Percentiles rank a stretch among this genome's conserved stretches.
Conservation (phyloP, 2,113 vertebrate genomes). For the Zosterops japonicus region DNA sequence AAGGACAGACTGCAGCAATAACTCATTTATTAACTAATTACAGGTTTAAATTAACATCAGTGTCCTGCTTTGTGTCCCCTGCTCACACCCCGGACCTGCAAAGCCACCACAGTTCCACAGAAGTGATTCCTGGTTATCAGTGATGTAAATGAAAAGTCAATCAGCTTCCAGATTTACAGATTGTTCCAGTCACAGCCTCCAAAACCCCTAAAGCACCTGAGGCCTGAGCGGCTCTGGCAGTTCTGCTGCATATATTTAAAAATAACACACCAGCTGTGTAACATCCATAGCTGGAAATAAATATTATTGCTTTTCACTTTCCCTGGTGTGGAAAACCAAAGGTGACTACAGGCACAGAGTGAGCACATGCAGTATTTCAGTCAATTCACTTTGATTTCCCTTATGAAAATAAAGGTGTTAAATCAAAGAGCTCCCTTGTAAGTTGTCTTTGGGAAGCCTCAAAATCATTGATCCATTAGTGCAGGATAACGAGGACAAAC, state of each 20-base stretch:
- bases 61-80: background rate
- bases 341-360: background rate
- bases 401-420: background rate
- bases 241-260: background rate
- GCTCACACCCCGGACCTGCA: accelerated
- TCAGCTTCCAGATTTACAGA: background rate
- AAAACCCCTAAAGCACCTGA: background rate
- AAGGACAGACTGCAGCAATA: background rate
- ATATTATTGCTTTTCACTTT: background rate
- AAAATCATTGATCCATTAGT: background rate
- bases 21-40: background rate
- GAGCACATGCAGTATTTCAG: background rate
- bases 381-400: background rate
- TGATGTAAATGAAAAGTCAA: background rate
- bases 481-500: background rate
- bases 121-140: background rate
- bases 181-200: background rate
- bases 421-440: background rate
- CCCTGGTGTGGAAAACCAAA: background rate
- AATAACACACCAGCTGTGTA: accelerated
- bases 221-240: background rate
- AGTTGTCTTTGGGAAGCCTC: background rate
- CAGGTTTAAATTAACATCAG: background rate
- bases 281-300: background rate
- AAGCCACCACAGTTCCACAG: accelerated